Base-by-base conservation (phyloP, 2,888 invertebrate species). In the Drosophila limbata region DNA sequence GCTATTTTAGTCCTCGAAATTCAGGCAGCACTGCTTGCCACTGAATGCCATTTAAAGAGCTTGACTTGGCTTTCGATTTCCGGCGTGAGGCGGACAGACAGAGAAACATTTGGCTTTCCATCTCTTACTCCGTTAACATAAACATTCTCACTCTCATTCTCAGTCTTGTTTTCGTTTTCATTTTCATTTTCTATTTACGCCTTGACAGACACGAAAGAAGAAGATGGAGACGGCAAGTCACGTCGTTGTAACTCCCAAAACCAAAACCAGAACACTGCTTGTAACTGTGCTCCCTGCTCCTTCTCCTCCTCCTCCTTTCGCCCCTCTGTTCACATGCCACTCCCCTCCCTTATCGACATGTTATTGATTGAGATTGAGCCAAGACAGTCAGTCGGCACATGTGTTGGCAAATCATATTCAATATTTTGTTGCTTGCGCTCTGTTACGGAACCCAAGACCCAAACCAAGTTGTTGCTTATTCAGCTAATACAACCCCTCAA, bases 381-480 rank as follows among this genome's bases (percentile, higher is more conserved):
- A 51, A 42, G 40, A 42, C 53, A 53, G n/a, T 13, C 42, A 53
- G 33, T 13, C 47, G 62, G 64, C 73, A 61, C 87, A 86, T 81
- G 71, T 84, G 83, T 79, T 81, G 65, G 76, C 84, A 81, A 84
- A 88, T 88, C 81, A 88, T 87, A 84, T 84, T 84, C 89, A 84
- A 88, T 87, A 88, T 88, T 78, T 84, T 88, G 87, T 84, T 88
- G 87, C 84, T 84, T 81, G 89, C 57, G 52, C 56, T 47, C 44
- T 56, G 39, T 50, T 57, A 53, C 50, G 55, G 47, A 25, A 25
- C 40, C 37, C 47, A 10, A 15, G 35, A 21, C 53, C 47, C 15
- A 15, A 44, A 21, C 53, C 52, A 40, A 39, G 25, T 39, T 39
- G 31, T 44, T 28, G 42, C 35, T 33, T 17, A 31, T 28, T 47